Conservation (phyloP, 2,797 vertebrate species). For the Hafferia zeledoni region DNA sequence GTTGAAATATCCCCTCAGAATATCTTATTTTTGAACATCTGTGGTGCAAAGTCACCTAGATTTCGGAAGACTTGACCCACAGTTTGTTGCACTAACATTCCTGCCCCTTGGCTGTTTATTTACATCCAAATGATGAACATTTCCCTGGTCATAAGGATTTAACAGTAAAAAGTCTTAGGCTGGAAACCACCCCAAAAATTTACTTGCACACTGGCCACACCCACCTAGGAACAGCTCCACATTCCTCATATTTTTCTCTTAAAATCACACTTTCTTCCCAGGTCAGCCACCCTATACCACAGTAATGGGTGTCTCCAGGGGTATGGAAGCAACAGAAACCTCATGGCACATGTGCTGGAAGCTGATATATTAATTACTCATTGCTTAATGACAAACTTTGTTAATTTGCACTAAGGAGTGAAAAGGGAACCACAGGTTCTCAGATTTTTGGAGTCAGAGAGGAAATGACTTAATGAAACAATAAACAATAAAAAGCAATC, state of each 20-base stretch:
- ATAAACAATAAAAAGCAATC: not conserved
- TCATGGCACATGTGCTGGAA: not conserved
- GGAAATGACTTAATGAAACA: not conserved
- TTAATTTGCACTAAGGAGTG: not conserved
- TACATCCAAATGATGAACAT: not conserved
- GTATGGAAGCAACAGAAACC: not conserved
- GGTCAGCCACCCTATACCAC: rapidly evolving
- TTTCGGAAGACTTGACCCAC: not conserved
- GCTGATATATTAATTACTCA: not conserved
- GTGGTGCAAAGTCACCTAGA: not conserved
- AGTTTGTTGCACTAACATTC: not conserved
- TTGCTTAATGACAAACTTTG: not conserved
- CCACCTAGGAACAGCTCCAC: not conserved
- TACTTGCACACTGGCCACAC: not conserved
- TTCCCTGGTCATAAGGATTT: not conserved
- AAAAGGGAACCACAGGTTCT: not conserved
- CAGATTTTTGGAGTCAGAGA: not conserved
- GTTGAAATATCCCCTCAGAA: rapidly evolving
- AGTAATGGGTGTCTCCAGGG: too few species aligned
- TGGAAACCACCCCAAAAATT: not conserved
- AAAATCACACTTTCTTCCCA: not conserved
- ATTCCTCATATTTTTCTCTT: not conserved
- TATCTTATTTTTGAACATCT: not conserved
- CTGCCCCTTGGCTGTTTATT: not conserved
- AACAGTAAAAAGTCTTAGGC: not conserved